These are phyloP conservation scores for Megalurothrips usitatus DNA, from an alignment of 2,888 invertebrate species.

Conservation along the genomic window DNA sequence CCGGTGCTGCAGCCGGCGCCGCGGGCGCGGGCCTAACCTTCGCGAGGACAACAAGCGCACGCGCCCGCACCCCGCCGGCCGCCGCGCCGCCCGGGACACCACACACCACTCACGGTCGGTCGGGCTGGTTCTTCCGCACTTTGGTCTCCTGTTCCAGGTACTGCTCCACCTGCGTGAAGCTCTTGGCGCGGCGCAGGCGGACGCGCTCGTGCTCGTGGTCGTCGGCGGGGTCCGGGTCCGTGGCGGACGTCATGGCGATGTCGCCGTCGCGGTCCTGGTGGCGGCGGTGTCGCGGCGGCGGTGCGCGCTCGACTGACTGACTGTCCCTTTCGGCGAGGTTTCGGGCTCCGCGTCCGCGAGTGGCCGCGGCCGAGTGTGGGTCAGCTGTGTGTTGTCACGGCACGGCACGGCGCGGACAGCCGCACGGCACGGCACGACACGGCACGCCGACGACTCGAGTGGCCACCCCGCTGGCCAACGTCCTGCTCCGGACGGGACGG, in stretches of 20 bases:
- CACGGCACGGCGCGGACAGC: too few species aligned
- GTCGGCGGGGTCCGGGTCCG: constrained; percentile 37
- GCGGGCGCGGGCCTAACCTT: not conserved
- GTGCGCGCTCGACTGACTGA: not conserved
- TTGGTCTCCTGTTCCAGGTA: constrained; percentile 75
- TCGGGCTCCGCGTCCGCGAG: too few species aligned
- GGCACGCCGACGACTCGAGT: too few species aligned
- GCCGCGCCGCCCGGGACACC: too few species aligned
- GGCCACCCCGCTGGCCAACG: too few species aligned
- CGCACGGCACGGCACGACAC: too few species aligned
- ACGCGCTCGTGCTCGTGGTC: constrained; percentile 48
- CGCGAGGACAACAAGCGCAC: too few species aligned
- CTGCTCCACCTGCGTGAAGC: constrained; percentile 84
- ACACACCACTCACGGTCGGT: constrained; percentile 75
- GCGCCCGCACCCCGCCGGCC: not conserved
- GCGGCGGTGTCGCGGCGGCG: not conserved
- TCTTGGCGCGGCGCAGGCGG: constrained; percentile 64
- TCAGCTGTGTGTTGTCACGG: too few species aligned
- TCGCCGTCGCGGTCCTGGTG: not conserved
- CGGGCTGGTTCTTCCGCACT: constrained; percentile 72
- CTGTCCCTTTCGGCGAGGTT: not conserved
- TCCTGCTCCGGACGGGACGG: too few species aligned
- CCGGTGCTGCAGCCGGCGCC: not conserved
- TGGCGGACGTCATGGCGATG: constrained; percentile 33
- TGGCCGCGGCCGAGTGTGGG: not conserved